Conservation (phyloP, 1,140 invertebrate species). For the Drosophila nannoptera region DNA sequence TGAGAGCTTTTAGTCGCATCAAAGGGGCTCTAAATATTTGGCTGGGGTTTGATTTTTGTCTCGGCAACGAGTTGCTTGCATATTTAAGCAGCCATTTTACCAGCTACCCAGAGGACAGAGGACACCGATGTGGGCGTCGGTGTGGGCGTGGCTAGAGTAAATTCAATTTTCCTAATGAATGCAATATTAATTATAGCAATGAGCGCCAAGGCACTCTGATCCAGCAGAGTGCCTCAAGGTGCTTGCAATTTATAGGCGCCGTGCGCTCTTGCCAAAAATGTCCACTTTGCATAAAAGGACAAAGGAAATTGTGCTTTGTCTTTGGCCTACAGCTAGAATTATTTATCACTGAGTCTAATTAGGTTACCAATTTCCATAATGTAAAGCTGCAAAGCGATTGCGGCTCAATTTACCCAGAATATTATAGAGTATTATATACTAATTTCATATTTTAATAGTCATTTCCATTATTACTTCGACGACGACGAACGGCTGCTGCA, state of each 20-base stretch:
- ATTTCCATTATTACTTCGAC: no score
- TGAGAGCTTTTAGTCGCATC: constrained; percentile 42
- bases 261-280: constrained; percentile 14
- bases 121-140: not conserved
- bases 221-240: constrained; percentile 13
- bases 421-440: not conserved
- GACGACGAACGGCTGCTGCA: no score
- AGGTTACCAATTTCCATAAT: constrained; percentile 2
- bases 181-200: constrained; percentile 50
- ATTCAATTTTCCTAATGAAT: constrained; percentile 48
- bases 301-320: constrained; percentile 22
- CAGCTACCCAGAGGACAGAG: not conserved
- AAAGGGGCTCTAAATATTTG: constrained; percentile 11
- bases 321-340: constrained; percentile 5
- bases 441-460: not conserved
- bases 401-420: not conserved
- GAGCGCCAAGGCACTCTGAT: constrained; percentile 2
- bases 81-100: constrained; percentile 24
- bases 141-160: not conserved
- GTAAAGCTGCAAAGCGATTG: not conserved
- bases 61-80: constrained; percentile 24
- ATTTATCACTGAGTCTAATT: constrained; percentile 30
- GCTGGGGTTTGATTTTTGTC: constrained; percentile 16
- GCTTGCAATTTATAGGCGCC: constrained; percentile 8
- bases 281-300: constrained; percentile 23